Evolutionary conservation across 2,797 vertebrate species (phyloP), one percentile per base, ranked within the genome.

Genomic region (Sebastolobus altivelis): DNA sequence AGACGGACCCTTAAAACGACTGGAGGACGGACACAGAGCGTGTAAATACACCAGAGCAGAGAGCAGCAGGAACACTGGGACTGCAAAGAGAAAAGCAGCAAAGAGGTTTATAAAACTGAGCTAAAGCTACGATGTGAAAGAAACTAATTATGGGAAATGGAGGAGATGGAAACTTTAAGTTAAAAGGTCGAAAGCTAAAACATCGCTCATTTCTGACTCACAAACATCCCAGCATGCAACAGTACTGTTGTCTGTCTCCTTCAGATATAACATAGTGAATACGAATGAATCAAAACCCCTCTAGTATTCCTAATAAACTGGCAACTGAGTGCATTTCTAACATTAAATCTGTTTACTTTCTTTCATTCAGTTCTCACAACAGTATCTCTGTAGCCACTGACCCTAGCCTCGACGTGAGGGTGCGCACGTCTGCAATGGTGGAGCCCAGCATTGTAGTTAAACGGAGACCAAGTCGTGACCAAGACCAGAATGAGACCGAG

Each of bases 171-270:
- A 49, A 67, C 46, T 33, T 13, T 43, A n/a, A 22, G 46, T n/a
- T 7, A 35, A 59, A 83, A 62, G 68, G 69, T 84, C 65, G 72
- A 75, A 69, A 43, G 12, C 65, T 83, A n/a, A 13, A 29, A 3
- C 35, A 6, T 33, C 18, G 3, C 37, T 69, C 8, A 16, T 1
- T 29, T 60, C 12, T 38, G 18, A 29, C 49, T 33, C 37, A 3
- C 14, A 73, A 29, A 72, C 6, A 49, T 70, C 40, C 29, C 71
- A 72, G 46, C 67, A 52, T 29, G 60, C 14, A 60, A n/a, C 66
- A 35, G 55, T 2, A 27, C 31, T 29, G 16, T n/a, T 14, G 11
- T n/a, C 12, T 20, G 46, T 49, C 31, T 77, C 49, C 31, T 8
- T 52, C 16, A 31, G 31, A 31, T 31, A 4, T 5, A 31, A 74